These are phyloP conservation scores for Meleagris gallopavo DNA, from an alignment of 2,113 vertebrate species.

Conservation along the genomic window DNA sequence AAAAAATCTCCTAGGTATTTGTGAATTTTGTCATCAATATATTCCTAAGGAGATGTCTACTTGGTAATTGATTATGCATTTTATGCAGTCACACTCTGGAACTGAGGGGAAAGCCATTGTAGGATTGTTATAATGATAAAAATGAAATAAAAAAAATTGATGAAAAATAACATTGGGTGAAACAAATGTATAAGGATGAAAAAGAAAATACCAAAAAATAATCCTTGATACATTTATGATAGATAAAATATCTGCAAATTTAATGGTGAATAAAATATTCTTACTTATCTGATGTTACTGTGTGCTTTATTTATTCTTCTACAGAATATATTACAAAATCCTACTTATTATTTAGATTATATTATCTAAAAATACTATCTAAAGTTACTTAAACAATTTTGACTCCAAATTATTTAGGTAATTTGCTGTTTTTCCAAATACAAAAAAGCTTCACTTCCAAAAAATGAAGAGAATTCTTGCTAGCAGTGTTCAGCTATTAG, in stretches of 20 bases:
- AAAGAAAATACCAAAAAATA: background rate
- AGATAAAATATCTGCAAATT: background rate
- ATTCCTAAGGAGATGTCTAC: background rate
- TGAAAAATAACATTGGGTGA: background rate
- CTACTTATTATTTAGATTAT: too few species aligned
- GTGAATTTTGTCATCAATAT: background rate
- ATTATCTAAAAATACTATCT: too few species aligned
- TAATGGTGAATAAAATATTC: background rate
- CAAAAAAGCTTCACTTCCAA: background rate
- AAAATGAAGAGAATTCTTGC: background rate
- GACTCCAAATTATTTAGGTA: background rate
- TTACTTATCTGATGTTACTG: background rate
- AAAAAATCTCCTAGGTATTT: background rate
- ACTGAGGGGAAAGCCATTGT: background rate
- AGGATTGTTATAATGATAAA: background rate
- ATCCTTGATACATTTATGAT: background rate
- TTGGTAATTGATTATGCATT: constrained; percentile 14
- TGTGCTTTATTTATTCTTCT: background rate
- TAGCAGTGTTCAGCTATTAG: background rate
- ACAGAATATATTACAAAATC: background rate
- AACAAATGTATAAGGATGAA: background rate
- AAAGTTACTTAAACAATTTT: too few species aligned
- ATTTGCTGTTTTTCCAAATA: background rate
- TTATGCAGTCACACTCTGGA: background rate
- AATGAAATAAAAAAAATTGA: background rate